Conservation (phyloP, 2,113 vertebrate species). For the Actenoides lindsayi region DNA sequence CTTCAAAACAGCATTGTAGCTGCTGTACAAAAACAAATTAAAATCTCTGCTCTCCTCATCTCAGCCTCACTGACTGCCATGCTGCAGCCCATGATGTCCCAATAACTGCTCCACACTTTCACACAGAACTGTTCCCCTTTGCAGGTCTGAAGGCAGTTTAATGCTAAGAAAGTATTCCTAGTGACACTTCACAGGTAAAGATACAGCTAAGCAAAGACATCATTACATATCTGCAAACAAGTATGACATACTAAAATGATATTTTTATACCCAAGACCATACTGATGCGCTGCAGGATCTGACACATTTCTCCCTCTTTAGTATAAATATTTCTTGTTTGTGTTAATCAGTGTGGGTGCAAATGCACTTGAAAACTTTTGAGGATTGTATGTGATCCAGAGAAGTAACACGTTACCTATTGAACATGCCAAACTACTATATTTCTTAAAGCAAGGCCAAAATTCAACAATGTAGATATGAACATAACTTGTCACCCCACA, state of each 20-base stretch:
- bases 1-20: neutral
- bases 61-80: neutral
- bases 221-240: neutral
- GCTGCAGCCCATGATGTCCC: neutral
- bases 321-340: neutral
- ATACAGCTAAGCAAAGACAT: neutral
- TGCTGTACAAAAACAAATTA: neutral
- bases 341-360: neutral
- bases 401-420: neutral
- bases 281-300: fast-evolving
- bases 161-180: neutral
- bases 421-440: neutral
- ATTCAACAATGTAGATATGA: neutral
- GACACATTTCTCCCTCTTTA: neutral
- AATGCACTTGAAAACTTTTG: neutral
- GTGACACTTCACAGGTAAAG: neutral
- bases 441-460: neutral
- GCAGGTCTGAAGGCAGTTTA: neutral
- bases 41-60: neutral
- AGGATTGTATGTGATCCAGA: fast-evolving
- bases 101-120: neutral
- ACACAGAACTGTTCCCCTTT: neutral
- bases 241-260: neutral
- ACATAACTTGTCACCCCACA: fast-evolving
- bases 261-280: neutral